Percentiles rank a stretch among this genome's conserved stretches.
phyloP scores from a whole-genome alignment of 2,888 invertebrate genomes.

The Danaus chrysippus region DNA sequence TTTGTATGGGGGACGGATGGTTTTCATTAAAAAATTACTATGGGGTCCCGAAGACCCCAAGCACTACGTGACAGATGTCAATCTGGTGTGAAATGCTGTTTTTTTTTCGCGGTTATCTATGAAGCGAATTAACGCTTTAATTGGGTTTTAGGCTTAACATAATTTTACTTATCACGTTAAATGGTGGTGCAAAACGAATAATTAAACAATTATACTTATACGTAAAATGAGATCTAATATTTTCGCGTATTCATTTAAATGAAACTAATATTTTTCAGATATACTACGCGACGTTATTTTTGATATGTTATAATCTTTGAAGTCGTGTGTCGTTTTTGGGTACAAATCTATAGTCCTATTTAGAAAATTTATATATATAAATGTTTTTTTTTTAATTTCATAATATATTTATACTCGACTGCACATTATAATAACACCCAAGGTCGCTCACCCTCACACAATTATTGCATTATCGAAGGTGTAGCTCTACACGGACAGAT shows the following conservation, averaged over 20 bases:
- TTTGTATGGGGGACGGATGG: constrained; percentile 56
- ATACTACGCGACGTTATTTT: no score
- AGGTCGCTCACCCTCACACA: constrained; percentile 24
- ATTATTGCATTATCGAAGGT: constrained; percentile 38
- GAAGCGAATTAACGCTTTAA: neutral
- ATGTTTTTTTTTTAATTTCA: no score
- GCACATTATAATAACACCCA: no score
- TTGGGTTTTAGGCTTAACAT: neutral
- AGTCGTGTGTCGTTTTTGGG: no score
- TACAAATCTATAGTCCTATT: no score
- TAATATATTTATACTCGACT: no score
- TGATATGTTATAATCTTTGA: no score
- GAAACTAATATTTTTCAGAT: no score
- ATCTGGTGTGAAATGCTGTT: constrained; percentile 55
- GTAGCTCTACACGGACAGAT: constrained; percentile 36
- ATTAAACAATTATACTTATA: no score
- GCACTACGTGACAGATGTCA: constrained; percentile 69
- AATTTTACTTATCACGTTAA: neutral
- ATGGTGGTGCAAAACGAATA: neutral
- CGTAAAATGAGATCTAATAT: no score
- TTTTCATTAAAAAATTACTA: constrained; percentile 78
- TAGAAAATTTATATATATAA: no score
- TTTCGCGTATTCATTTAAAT: no score
- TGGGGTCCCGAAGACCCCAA: constrained; percentile 50
- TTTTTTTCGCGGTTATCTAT: constrained; percentile 16